Evolutionary conservation across 2,888 invertebrate species (phyloP).

Genomic region (Yponomeuta cagnagella): DNA sequence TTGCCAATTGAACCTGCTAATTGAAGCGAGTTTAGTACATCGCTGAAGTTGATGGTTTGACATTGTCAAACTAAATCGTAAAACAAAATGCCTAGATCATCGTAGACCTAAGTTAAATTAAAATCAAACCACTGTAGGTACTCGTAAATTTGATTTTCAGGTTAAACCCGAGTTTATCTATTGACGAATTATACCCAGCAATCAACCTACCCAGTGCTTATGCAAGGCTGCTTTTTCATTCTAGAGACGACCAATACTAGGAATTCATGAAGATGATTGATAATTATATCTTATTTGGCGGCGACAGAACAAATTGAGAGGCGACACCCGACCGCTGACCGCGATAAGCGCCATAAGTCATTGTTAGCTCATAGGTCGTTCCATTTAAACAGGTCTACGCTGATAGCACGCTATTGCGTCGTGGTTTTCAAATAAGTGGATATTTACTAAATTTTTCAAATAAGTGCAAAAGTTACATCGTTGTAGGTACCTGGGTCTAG

Average conservation of each 20-base stretch:
- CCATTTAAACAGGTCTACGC: not conserved
- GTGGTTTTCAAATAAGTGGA: not conserved
- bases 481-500: not conserved
- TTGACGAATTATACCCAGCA: too few relatives aligned
- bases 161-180: too few relatives aligned
- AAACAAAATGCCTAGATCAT: too few relatives aligned
- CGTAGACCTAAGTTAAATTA: too few relatives aligned
- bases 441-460: not conserved
- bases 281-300: not conserved
- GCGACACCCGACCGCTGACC: not conserved
- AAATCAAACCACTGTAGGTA: too few relatives aligned
- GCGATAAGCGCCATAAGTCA: conserved; percentile 4
- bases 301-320: not conserved
- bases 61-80: too few relatives aligned
- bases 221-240: too few relatives aligned
- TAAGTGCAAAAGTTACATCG: not conserved
- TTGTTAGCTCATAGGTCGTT: conserved; percentile 8
- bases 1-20: too few relatives aligned
- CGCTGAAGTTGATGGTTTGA: too few relatives aligned
- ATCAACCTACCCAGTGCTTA: too few relatives aligned
- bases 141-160: too few relatives aligned
- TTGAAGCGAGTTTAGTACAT: too few relatives aligned
- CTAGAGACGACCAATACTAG: not conserved
- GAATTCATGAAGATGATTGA: not conserved
- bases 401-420: conserved; percentile 12